phyloP scores from a whole-genome alignment of 2,113 vertebrate genomes.

The Gadus macrocephalus region DNA sequence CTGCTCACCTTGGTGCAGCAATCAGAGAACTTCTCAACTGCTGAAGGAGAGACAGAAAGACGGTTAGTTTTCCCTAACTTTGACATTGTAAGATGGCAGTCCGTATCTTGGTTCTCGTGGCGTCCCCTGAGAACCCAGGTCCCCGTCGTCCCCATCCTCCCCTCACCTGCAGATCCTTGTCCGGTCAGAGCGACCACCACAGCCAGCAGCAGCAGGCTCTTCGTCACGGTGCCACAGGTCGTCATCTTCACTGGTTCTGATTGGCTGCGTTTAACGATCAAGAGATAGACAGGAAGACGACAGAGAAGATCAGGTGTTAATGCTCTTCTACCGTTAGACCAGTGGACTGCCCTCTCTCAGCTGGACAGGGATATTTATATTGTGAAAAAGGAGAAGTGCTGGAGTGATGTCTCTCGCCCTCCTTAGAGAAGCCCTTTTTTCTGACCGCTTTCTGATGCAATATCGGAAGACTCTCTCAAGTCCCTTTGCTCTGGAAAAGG shows the following conservation, averaged over 20 bases:
- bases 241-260: slow-evolving; percentile 30
- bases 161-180: slow-evolving; percentile 27
- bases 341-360: slow-evolving; percentile 6
- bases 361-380: slow-evolving; percentile 1
- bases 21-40: slow-evolving; percentile 23
- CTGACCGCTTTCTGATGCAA: no score
- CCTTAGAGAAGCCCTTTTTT: no score
- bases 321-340: slow-evolving; percentile 17
- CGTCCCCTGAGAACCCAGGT: neutral
- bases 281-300: neutral
- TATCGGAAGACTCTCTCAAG: no score
- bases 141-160: neutral
- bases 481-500: no score
- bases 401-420: neutral
- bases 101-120: neutral
- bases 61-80: neutral
- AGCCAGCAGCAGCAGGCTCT: slow-evolving; percentile 10
- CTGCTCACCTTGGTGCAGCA: slow-evolving; percentile 32
- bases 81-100: no score
- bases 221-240: slow-evolving; percentile 17
- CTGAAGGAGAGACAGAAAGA: neutral
- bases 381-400: neutral
- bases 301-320: neutral
- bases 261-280: neutral
- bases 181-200: slow-evolving; percentile 19